Evolutionary conservation across 2,113 vertebrate genomes (phyloP).

Genomic region (Telmatochromis sp.): DNA sequence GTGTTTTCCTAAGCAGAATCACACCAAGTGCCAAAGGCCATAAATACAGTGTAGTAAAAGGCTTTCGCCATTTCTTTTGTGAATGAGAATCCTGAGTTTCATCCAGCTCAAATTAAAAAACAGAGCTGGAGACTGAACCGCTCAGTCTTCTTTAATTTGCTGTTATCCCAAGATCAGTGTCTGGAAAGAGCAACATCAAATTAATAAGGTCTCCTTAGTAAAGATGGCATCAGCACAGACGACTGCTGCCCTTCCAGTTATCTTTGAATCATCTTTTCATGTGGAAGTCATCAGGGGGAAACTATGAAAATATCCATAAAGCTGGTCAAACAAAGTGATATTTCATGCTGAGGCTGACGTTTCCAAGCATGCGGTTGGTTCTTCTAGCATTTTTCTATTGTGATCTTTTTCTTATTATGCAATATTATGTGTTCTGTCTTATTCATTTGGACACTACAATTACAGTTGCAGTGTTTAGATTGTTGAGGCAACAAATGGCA

Average conservation of each 20-base stretch:
- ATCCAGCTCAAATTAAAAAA: background rate
- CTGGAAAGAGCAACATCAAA: background rate
- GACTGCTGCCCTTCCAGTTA: constrained; percentile 51
- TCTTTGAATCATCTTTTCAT: constrained; percentile 45
- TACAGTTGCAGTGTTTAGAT: background rate
- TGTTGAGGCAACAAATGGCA: background rate
- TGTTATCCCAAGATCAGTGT: constrained; percentile 13
- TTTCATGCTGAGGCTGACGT: constrained; percentile 30
- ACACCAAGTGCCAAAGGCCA: background rate
- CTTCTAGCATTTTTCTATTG: constrained; percentile 6
- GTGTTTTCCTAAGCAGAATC: background rate
- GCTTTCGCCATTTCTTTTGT: background rate
- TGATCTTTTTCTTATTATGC: background rate
- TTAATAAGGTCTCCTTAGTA: constrained; percentile 28
- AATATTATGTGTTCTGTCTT: constrained; percentile 36
- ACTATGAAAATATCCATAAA: constrained; percentile 51
- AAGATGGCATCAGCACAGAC: constrained; percentile 46
- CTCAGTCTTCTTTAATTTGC: background rate
- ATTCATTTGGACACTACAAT: constrained; percentile 8
- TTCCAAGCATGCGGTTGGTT: constrained; percentile 35
- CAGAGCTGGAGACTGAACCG: background rate
- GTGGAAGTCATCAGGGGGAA: constrained; percentile 38
- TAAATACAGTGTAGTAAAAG: background rate
- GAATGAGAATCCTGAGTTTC: background rate
- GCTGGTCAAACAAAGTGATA: constrained; percentile 30